Base-by-base conservation (phyloP, 2,797 vertebrate species). In the Sebastes steindachneri region DNA sequence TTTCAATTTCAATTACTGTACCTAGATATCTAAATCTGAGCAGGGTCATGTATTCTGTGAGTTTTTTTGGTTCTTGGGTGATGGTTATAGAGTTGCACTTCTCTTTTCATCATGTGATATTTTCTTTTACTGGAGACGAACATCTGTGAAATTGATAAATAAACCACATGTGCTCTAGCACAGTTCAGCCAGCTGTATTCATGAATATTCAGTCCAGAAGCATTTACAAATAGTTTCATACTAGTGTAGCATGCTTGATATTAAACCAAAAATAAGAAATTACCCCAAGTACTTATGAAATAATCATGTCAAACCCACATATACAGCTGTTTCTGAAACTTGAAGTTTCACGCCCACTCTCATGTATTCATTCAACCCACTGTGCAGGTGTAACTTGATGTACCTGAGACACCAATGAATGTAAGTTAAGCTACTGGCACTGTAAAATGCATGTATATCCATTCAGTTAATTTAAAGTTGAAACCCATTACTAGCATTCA, bases 171-270 rank as follows among this genome's bases (percentile, higher is more conserved):
- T 60, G 23, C 60, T 8, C 55, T 10, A 23, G 21, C 26, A 72
- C 25, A 57, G 57, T 68, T 71, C 33, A 48, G 33, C 7, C 37
- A 2, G 26, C n/a, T 23, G 28, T 58, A 31, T 41, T 54, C 58
- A 82, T 73, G 68, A 65, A 65, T 68, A 68, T 73, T 82, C 23
- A 68, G 31, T n/a, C 19, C n/a, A 54, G 64, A 41, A 25, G 8
- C 19, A 63, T 70, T 23, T 23, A 66, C 73, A 58, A 31, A 48
- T 19, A 19, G 41, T n/a, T 21, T 21, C 9, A 53, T 53, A 53
- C 51, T 53, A 53, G 19, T 21, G 51, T 0, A 0, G 51, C 51
- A 53, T 53, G 51, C 15, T 53, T 21, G 51, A 53, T 21, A 21
- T 53, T 21, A n/a, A 19, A 51, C 48, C 0, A 9, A 21, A 53